These are phyloP conservation scores for Cantharis nigra DNA, from an alignment of 2,888 invertebrate species.

Conservation along the genomic window DNA sequence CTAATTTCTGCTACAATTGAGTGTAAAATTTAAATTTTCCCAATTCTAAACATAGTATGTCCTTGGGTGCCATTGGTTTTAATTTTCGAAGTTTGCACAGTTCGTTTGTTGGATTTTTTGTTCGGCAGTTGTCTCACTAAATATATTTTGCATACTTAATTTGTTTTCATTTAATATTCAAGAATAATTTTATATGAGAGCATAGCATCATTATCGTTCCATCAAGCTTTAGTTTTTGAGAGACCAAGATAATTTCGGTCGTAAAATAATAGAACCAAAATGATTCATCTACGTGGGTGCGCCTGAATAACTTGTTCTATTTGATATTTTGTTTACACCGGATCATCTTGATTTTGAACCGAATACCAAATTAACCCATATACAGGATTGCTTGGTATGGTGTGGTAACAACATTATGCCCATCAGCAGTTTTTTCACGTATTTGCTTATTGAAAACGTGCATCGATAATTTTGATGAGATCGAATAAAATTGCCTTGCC, in stretches of 20 bases:
- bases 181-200: not conserved
- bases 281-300: constrained; percentile 21
- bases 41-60: constrained; percentile 10
- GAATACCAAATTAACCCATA: not conserved
- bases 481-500: not conserved
- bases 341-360: not conserved
- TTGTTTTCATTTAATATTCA: not conserved
- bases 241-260: constrained; percentile 6
- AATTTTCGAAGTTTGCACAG: constrained; percentile 5
- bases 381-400: not conserved
- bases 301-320: constrained; percentile 6
- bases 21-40: constrained; percentile 22
- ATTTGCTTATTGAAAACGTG: not conserved
- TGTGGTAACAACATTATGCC: not conserved
- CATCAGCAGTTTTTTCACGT: not conserved
- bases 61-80: constrained; percentile 11
- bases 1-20: constrained; percentile 18
- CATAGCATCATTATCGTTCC: not conserved
- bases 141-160: not conserved
- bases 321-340: not conserved
- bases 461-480: not conserved
- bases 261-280: constrained; percentile 12
- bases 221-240: not conserved
- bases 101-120: not conserved
- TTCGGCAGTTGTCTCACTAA: not conserved